Evolutionary conservation across 2,888 invertebrate species (phyloP).

Genomic region (Acronicta aceris): DNA sequence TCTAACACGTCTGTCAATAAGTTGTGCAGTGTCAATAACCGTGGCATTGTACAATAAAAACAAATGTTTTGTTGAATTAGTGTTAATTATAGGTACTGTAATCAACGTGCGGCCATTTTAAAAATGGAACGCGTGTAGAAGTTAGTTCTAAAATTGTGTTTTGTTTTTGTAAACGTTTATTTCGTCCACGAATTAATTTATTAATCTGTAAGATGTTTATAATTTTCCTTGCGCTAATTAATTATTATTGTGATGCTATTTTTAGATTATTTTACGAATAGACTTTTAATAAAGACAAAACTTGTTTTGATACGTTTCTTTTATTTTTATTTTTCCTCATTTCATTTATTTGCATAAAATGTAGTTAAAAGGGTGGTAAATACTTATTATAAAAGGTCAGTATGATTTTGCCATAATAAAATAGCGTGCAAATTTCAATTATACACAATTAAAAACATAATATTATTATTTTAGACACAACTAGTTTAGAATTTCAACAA

Average conservation of each 20-base stretch:
- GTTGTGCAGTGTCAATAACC: slow-evolving; percentile 26
- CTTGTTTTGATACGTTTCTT: slow-evolving; percentile 75
- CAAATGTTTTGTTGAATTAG: slow-evolving; percentile 52
- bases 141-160: slow-evolving; percentile 40
- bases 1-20: slow-evolving; percentile 16
- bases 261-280: slow-evolving; percentile 85
- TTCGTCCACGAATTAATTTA: slow-evolving; percentile 65
- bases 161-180: slow-evolving; percentile 60
- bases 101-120: slow-evolving; percentile 44
- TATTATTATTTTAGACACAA: too few relatives aligned
- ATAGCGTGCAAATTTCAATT: too few relatives aligned
- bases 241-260: slow-evolving; percentile 83
- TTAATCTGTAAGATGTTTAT: slow-evolving; percentile 70
- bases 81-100: slow-evolving; percentile 26
- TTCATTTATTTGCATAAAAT: too few relatives aligned
- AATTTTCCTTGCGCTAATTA: slow-evolving; percentile 73
- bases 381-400: too few relatives aligned
- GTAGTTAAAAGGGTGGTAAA: too few relatives aligned
- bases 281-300: slow-evolving; percentile 85
- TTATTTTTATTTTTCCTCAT: slow-evolving; percentile 68
- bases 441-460: too few relatives aligned
- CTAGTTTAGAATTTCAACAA: too few relatives aligned
- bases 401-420: too few relatives aligned
- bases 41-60: slow-evolving; percentile 23
- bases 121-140: slow-evolving; percentile 43